phyloP scores from a whole-genome alignment of 2,888 invertebrate species.

The Nematopogon swammerdamellus region DNA sequence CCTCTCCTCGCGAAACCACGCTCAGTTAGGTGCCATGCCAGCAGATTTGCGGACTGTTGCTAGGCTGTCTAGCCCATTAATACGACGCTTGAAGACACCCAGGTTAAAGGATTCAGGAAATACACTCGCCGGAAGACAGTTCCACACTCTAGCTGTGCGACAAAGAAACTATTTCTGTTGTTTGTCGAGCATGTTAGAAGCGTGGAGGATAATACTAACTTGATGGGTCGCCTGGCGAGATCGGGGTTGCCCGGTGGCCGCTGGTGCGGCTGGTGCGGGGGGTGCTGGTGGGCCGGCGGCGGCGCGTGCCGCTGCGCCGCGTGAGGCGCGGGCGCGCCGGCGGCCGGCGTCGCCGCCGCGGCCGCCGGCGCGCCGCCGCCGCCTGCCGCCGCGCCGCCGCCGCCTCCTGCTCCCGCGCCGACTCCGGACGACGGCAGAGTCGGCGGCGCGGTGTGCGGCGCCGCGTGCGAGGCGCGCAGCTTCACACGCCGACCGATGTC shows the following conservation, averaged over 20 bases:
- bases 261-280: conserved; percentile 41
- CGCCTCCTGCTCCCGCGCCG: conserved; percentile 25
- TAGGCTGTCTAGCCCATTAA: too few species aligned
- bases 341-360: conserved; percentile 13
- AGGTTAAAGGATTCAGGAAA: too few species aligned
- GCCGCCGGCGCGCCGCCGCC: conserved; percentile 2
- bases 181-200: too few species aligned
- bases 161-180: too few species aligned
- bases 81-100: too few species aligned
- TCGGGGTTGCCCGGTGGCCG: conserved; percentile 58
- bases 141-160: too few species aligned
- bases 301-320: conserved; percentile 23
- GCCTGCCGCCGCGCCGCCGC: conserved; percentile 8
- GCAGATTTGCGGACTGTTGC: too few species aligned
- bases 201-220: too few species aligned
- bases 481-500: conserved; percentile 88
- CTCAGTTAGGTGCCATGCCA: too few species aligned
- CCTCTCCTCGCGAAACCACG: too few species aligned
- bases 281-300: too few species aligned
- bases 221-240: conserved; percentile 70
- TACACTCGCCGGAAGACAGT: too few species aligned
- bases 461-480: conserved; percentile 48
- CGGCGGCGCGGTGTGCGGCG: conserved; percentile 17
- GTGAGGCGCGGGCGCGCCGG: conserved; percentile 21
- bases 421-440: conserved; percentile 36